Conservation (phyloP, 2,888 invertebrate genomes). For the Zhengitettix transpicula region DNA sequence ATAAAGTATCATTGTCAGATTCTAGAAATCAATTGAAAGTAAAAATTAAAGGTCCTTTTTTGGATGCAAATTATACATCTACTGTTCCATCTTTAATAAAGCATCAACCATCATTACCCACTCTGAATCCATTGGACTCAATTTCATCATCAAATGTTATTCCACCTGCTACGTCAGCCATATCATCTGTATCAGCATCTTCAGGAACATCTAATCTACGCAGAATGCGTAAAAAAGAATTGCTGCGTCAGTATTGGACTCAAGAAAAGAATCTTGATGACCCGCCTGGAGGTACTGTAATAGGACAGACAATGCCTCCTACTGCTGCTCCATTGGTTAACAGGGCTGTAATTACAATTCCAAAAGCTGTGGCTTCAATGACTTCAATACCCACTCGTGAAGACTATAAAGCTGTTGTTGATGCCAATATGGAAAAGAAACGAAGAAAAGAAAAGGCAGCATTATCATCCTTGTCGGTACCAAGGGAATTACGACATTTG, state of each 20-base stretch:
- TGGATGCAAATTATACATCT: slow-evolving; percentile 54
- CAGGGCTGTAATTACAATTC: slow-evolving; percentile 62
- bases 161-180: background rate
- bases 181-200: slow-evolving; percentile 7
- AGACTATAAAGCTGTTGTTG: slow-evolving; percentile 54
- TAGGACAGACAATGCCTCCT: slow-evolving; percentile 27
- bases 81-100: slow-evolving; percentile 34
- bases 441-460: slow-evolving; percentile 37
- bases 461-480: slow-evolving; percentile 27
- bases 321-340: slow-evolving; percentile 40
- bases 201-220: slow-evolving; percentile 50
- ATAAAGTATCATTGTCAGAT: slow-evolving; percentile 60
- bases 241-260: slow-evolving; percentile 69
- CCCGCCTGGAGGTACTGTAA: slow-evolving; percentile 32
- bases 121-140: slow-evolving; percentile 25
- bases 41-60: slow-evolving; percentile 77
- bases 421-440: slow-evolving; percentile 48
- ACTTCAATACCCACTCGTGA: slow-evolving; percentile 72
- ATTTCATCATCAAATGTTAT: slow-evolving; percentile 13
- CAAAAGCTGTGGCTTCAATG: slow-evolving; percentile 80
- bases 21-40: slow-evolving; percentile 69
- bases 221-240: slow-evolving; percentile 78
- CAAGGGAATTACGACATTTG: slow-evolving; percentile 43
- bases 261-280: slow-evolving; percentile 78
- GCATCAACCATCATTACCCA: slow-evolving; percentile 30